A percentile compares a stretch with the other conserved stretches of the same genome.
Conservation (phyloP, 2,888 invertebrate genomes). For the Molorchus minor region DNA sequence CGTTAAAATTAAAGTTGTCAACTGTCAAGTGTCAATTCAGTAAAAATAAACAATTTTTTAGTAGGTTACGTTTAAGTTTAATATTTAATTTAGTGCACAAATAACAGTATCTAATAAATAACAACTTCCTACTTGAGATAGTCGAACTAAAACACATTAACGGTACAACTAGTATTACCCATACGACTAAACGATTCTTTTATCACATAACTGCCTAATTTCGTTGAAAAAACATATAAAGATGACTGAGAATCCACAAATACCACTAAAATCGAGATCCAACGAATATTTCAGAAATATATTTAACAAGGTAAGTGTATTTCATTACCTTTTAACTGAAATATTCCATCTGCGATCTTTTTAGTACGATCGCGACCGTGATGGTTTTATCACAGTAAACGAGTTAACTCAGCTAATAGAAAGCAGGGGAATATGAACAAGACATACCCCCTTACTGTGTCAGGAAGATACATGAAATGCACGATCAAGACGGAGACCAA, state of each 20-base stretch:
- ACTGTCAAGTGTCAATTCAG: not conserved
- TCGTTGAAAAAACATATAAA: not conserved
- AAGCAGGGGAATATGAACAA: conserved; percentile 69
- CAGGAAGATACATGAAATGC: conserved; percentile 71
- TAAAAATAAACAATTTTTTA: not conserved
- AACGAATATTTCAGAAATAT: conserved; percentile 47
- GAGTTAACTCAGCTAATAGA: conserved; percentile 73
- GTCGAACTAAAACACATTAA: no score
- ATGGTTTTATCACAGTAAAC: conserved; percentile 74
- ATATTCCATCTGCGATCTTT: conserved; percentile 44
- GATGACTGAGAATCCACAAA: conserved; percentile 31
- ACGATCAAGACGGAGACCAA: conserved; percentile 73
- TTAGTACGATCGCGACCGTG: conserved; percentile 76
- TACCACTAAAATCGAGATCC: conserved; percentile 44
- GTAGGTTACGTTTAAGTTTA: not conserved
- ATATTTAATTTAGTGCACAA: no score
- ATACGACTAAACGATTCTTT: no score
- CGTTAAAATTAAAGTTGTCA: no score
- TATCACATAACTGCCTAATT: not conserved
- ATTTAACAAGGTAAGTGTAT: conserved; percentile 49
- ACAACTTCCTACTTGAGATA: no score
- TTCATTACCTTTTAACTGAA: not conserved
- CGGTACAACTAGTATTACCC: no score
- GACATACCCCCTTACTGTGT: conserved; percentile 72
- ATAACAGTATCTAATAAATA: no score